Percentiles rank a stretch among this genome's conserved stretches.
Conservation (phyloP, 92 coral and sea anemone species). For the Heteractis magnifica region DNA sequence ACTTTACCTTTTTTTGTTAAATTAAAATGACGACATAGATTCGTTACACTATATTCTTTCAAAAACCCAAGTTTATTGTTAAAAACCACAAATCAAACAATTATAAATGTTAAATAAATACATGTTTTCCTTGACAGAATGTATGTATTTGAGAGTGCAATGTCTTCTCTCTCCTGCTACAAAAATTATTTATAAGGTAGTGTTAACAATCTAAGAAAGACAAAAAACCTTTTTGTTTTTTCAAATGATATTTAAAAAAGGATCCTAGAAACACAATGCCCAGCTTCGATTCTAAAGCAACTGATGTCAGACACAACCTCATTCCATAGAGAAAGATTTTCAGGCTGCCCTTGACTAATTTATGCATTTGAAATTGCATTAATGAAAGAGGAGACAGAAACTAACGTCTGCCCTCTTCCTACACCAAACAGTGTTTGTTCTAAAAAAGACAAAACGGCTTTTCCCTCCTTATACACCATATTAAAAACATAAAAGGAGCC, state of each 20-base stretch:
- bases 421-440: background rate
- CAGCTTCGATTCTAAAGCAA: background rate
- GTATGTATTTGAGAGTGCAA: background rate
- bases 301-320: background rate
- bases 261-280: background rate
- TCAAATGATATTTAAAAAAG: background rate
- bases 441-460: background rate
- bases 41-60: background rate
- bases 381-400: background rate
- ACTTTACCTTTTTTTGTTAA: background rate
- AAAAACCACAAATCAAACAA: background rate
- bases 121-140: background rate
- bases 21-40: background rate
- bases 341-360: background rate
- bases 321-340: background rate
- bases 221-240: no score
- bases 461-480: constrained; percentile 2
- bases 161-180: background rate
- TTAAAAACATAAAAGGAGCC: background rate
- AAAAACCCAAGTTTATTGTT: background rate
- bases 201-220: background rate
- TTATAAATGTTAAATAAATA: background rate
- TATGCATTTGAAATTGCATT: background rate
- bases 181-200: background rate
- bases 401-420: constrained; percentile 1